These are phyloP conservation scores for Tapirus indicus DNA, from an alignment of 2,797 vertebrate genomes.

Conservation along the genomic window DNA sequence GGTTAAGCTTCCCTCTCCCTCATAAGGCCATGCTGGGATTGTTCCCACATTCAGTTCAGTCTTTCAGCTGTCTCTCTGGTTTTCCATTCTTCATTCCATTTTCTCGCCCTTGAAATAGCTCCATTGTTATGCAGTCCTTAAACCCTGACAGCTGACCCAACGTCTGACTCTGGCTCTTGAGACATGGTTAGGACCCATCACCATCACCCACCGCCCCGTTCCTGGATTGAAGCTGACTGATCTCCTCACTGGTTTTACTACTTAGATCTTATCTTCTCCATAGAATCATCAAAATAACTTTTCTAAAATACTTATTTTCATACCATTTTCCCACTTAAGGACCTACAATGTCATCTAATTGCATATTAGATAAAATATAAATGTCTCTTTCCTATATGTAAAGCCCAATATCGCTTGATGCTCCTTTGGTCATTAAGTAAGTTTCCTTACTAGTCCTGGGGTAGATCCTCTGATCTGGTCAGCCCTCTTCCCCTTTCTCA, in stretches of 20 bases:
- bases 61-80: background rate
- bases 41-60: background rate
- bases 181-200: background rate
- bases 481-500: background rate
- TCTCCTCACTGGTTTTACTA: background rate
- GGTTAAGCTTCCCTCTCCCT: background rate
- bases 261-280: background rate
- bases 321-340: constrained; percentile 10
- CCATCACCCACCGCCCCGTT: background rate
- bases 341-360: background rate
- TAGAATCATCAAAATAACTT: background rate
- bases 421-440: constrained; percentile 6
- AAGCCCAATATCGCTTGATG: background rate
- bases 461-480: background rate
- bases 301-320: constrained; percentile 46
- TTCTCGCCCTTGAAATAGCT: background rate
- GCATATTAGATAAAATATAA: constrained; percentile 10
- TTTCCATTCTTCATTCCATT: constrained; percentile 13
- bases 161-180: background rate
- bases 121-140: background rate
- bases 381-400: background rate
- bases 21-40: background rate
- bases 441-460: constrained; percentile 7
- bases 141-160: background rate
- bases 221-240: background rate